Evolutionary conservation across 2,797 vertebrate genomes (phyloP), one percentile per base, ranked within the genome.

Genomic region (Anabacerthia variegaticeps): DNA sequence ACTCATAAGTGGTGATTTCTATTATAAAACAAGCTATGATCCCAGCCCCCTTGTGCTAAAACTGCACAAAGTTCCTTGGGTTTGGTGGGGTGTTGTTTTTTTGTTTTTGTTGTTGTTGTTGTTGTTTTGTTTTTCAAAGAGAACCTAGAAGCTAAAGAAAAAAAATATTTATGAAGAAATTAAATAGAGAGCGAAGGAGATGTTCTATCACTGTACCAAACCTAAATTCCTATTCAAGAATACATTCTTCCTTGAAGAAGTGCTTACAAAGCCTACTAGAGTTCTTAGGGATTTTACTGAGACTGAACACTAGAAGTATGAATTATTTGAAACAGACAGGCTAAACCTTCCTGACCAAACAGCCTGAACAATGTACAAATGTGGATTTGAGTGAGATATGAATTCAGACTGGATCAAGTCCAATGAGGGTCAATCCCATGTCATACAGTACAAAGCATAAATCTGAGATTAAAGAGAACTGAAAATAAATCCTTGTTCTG

Each of bases 401-500:
- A 89, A 92, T 92, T 84, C 73, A 77, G 34, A 24, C 74, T 93
- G 81, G 77, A 71, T 95, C 39, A 48, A 89, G 69, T 79, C 72
- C 87, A 23, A 0, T 3, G 9, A 56, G 67, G 65, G 36, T 92
- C 66, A 92, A 72, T 74, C 58, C 56, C 32, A 63, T 68, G 22
- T 85, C 52, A 63, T 51, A 86, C 9, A 81, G 58, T 67, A 93
- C 87, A 88, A 91, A 89, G 77, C 34, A 36, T 65, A 94, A 95
- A 26, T 48, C 30, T 44, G 67, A 81, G 69, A 83, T 81, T 82
- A 83, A 95, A 89, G 22, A 94, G 34, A 93, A 86, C 56, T 67
- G 65, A 91, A 95, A 93, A 91, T 19, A 82, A 80, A 66, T 74
- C 37, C 58, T 92, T 86, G 75, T 63, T 92, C 84, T 94, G 82